A percentile compares a stretch with the other conserved stretches of the same genome.
Conservation (phyloP, 2,113 vertebrate species). For the Cromileptes altivelis region DNA sequence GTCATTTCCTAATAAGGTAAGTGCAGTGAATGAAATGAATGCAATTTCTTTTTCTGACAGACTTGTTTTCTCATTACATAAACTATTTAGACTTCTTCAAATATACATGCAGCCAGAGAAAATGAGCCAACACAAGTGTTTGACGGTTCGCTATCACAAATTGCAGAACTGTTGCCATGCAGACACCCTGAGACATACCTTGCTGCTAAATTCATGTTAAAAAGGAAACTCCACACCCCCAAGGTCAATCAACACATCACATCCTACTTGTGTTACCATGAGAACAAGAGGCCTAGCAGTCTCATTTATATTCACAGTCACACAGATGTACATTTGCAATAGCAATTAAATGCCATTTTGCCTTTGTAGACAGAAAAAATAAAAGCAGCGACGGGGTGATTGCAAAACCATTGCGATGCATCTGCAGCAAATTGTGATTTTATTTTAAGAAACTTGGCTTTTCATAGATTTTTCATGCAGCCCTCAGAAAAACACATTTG, state of each 20-base stretch:
- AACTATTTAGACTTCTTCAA: constrained; percentile 43
- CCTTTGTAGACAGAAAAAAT: constrained; percentile 57
- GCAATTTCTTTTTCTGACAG: constrained; percentile 57
- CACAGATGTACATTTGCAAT: constrained; percentile 79
- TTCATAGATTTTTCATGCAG: constrained; percentile 59
- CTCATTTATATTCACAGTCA: constrained; percentile 83
- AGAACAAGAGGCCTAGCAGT: constrained; percentile 77
- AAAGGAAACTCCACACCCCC: constrained; percentile 64
- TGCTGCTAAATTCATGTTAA: constrained; percentile 39
- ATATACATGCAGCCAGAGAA: constrained; percentile 35
- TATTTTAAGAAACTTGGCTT: constrained; percentile 35
- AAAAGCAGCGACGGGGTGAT: constrained; percentile 24
- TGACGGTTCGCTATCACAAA: constrained; percentile 18
- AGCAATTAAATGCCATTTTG: constrained; percentile 79
- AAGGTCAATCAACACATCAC: constrained; percentile 80
- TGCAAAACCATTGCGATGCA: constrained; percentile 42
- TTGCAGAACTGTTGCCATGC: neutral
- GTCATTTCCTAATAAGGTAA: constrained; percentile 68
- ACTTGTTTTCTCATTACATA: constrained; percentile 56
- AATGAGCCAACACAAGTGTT: constrained; percentile 27
- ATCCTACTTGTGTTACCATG: constrained; percentile 81
- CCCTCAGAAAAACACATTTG: constrained; percentile 39
- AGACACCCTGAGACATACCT: constrained; percentile 55
- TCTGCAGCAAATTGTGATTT: constrained; percentile 45
- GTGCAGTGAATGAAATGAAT: constrained; percentile 62